phyloP scores from a whole-genome alignment of 2,888 invertebrate species.

The Dione juno region DNA sequence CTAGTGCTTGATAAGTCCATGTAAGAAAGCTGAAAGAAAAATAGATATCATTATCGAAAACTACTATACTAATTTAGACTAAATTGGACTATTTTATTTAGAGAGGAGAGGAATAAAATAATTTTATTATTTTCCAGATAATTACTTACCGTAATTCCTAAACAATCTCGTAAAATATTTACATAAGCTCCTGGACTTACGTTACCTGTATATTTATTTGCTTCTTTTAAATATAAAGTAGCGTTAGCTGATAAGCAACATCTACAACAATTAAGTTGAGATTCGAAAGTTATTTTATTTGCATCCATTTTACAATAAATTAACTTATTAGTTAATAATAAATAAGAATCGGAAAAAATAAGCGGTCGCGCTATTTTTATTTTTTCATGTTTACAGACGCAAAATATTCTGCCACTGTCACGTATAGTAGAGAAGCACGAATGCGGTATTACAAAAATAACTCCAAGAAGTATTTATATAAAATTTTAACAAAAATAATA shows the following conservation, averaged over 20 bases:
- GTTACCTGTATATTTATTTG: slow-evolving; percentile 51
- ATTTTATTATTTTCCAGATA: background rate
- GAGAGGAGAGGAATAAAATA: background rate
- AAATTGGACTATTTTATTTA: background rate
- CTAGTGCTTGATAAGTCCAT: slow-evolving; percentile 55
- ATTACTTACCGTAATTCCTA: slow-evolving; percentile 60
- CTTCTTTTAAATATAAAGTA: slow-evolving; percentile 56
- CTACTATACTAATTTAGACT: no score
- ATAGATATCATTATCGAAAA: background rate
- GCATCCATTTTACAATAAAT: slow-evolving; percentile 28
- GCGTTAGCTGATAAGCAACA: slow-evolving; percentile 62
- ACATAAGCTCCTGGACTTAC: slow-evolving; percentile 57
- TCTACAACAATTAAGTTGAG: slow-evolving; percentile 59
- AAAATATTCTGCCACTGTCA: no score
- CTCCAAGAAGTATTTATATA: no score
- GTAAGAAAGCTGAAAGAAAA: slow-evolving; percentile 51
- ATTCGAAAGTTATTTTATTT: slow-evolving; percentile 44
- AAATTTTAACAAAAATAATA: no score
- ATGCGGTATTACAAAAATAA: no score
- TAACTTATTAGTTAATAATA: background rate
- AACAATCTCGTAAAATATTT: slow-evolving; percentile 61
- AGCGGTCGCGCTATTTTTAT: no score
- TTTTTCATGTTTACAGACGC: no score
- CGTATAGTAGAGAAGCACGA: no score
- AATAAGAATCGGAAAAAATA: background rate